Evolutionary conservation across 2,888 invertebrate genomes (phyloP).

Genomic region (Malachius bipustulatus): DNA sequence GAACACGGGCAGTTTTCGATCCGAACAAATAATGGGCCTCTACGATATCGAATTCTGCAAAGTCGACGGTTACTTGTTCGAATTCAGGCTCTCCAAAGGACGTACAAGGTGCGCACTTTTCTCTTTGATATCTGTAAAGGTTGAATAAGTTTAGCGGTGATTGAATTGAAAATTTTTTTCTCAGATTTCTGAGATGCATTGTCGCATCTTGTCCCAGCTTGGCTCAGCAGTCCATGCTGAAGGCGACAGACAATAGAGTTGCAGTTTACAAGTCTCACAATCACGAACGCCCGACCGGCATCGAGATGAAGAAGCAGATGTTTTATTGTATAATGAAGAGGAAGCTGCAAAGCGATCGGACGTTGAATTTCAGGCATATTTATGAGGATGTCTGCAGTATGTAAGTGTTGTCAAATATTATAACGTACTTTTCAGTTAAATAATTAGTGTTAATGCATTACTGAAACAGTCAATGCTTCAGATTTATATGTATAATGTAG

Average conservation of each 20-base stretch:
- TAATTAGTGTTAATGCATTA: too few relatives aligned
- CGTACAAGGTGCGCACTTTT: conserved; percentile 20
- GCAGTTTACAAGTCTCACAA: conserved; percentile 26
- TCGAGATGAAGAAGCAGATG: conserved; percentile 28
- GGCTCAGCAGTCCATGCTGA: conserved; percentile 22
- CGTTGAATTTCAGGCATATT: conserved; percentile 28
- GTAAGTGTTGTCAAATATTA: conserved; percentile 21
- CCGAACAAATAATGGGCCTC: conserved; percentile 20
- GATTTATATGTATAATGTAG: too few relatives aligned
- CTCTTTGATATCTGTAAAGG: conserved; percentile 4
- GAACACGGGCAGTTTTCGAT: conserved; percentile 21
- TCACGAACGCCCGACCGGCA: conserved; percentile 22
- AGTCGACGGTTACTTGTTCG: conserved; percentile 29
- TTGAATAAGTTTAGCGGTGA: not conserved
- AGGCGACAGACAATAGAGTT: conserved; percentile 20
- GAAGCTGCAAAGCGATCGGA: conserved; percentile 29
- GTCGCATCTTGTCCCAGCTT: conserved; percentile 23
- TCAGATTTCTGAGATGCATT: conserved; percentile 27
- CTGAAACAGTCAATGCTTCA: too few relatives aligned
- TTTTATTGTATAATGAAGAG: conserved; percentile 29
- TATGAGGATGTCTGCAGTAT: conserved; percentile 30
- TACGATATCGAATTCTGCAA: conserved; percentile 24
- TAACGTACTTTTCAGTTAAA: too few relatives aligned
- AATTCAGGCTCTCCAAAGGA: conserved; percentile 27
- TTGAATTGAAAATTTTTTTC: conserved; percentile 10